Evolutionary conservation across 1,140 invertebrate species (phyloP).

Genomic region (Pogonognathellus flavescens): DNA sequence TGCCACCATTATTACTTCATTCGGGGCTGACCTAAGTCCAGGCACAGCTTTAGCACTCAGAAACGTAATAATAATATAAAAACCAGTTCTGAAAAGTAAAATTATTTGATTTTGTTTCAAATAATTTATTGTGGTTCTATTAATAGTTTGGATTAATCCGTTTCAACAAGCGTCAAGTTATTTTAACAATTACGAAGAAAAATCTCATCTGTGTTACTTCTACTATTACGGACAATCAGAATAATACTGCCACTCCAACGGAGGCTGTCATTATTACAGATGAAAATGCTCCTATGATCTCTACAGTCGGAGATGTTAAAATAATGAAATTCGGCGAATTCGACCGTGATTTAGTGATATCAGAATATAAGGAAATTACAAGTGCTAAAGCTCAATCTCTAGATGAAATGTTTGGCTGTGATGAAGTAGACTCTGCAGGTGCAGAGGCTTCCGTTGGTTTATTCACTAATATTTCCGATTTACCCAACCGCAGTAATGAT

Average conservation of each 20-base stretch:
- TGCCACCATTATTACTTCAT: neutral
- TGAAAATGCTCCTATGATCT: neutral
- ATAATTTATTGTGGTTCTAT: too few relatives aligned
- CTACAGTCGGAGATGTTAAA: neutral
- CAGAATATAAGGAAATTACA: neutral
- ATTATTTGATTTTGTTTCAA: too few relatives aligned
- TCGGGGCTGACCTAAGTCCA: slow-evolving; percentile 2
- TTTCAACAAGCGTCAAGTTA: slow-evolving; percentile 34
- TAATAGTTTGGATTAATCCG: slow-evolving; percentile 8
- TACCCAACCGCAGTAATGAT: neutral
- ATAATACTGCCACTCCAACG: neutral
- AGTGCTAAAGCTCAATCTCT: neutral
- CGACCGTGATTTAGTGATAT: neutral
- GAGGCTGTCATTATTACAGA: neutral
- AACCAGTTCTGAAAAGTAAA: too few relatives aligned
- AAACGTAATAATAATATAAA: slow-evolving; percentile 52
- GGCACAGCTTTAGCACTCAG: slow-evolving; percentile 55
- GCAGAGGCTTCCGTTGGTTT: neutral
- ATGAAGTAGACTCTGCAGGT: neutral
- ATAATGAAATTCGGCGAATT: slow-evolving; percentile 13
- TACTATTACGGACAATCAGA: neutral
- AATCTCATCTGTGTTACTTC: slow-evolving; percentile 36
- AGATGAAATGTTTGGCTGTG: slow-evolving; percentile 16
- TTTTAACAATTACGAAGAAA: slow-evolving; percentile 37
- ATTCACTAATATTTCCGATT: neutral